phyloP scores from a whole-genome alignment of 2,888 invertebrate species.

The Brassicogethes aeneus region DNA sequence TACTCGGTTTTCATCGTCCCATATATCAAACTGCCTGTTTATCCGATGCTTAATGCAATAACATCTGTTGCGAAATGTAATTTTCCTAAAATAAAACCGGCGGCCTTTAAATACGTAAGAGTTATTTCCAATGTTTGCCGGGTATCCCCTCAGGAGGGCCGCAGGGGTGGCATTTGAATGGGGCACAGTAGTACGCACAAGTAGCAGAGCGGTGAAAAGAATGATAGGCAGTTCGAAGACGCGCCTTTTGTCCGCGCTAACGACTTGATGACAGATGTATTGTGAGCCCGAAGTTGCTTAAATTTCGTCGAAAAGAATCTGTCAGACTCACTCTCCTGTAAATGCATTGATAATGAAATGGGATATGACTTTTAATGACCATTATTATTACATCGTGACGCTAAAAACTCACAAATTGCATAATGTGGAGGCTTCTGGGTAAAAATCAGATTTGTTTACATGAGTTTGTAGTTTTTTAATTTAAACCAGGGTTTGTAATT shows the following conservation, averaged over 20 bases:
- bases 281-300: conserved; percentile 16
- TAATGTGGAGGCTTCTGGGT: too few relatives aligned
- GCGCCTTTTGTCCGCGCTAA: conserved; percentile 6
- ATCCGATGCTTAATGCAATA: neutral
- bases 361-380: too few relatives aligned
- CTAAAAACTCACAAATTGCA: too few relatives aligned
- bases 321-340: conserved; percentile 15
- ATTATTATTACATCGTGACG: too few relatives aligned
- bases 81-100: conserved; percentile 8
- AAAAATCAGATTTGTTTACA: too few relatives aligned
- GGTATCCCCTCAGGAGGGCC: conserved; percentile 1
- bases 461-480: too few relatives aligned
- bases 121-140: conserved; percentile 2
- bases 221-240: conserved; percentile 9
- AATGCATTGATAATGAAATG: conserved; percentile 16
- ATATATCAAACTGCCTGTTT: neutral
- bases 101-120: conserved; percentile 5
- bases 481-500: too few relatives aligned
- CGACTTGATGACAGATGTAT: conserved; percentile 15
- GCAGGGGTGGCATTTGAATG: conserved; percentile 5
- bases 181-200: conserved; percentile 3
- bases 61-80: conserved; percentile 7
- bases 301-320: conserved; percentile 13
- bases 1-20: neutral
- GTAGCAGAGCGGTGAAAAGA: conserved; percentile 6